A percentile compares a stretch with the other conserved stretches of the same genome.
These are phyloP conservation scores for Paracentrotus lividus DNA, from an alignment of 53 echinoderm and acorn worm species.

Conservation along the genomic window DNA sequence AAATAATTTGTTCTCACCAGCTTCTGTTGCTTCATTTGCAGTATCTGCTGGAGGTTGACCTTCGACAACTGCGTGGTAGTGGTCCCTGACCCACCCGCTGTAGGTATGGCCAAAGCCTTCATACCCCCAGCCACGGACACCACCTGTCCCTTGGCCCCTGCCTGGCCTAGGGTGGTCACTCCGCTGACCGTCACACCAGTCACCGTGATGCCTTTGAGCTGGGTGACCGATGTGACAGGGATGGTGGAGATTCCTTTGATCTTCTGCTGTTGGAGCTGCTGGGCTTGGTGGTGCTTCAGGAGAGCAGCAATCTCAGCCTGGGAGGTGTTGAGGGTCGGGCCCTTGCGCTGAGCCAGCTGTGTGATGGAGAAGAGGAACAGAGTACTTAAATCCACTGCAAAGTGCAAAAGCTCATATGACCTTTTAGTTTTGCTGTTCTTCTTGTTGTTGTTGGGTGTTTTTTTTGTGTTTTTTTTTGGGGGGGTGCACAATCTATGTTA, in stretches of 20 bases:
- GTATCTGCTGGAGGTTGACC: conserved; percentile 90
- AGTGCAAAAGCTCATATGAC: too few relatives aligned
- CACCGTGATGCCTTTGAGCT: conserved; percentile 78
- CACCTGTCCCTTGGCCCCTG: conserved; percentile 80
- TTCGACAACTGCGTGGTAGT: conserved; percentile 76
- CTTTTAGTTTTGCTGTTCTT: too few relatives aligned
- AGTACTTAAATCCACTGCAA: too few relatives aligned
- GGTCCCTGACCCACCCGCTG: conserved; percentile 64
- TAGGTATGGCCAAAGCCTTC: conserved; percentile 86
- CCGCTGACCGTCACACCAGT: conserved; percentile 85
- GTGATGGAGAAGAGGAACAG: neutral
- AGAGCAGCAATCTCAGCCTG: conserved; percentile 81
- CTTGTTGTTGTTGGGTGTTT: too few relatives aligned
- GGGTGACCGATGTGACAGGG: conserved; percentile 76
- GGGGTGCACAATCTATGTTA: too few relatives aligned
- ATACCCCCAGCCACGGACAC: conserved; percentile 76
- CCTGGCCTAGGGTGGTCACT: conserved; percentile 76
- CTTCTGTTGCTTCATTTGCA: conserved; percentile 91
- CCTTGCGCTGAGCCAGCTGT: conserved; percentile 77
- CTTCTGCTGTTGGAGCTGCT: conserved; percentile 79
- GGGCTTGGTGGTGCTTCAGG: conserved; percentile 78
- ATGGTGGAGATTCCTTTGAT: conserved; percentile 78
- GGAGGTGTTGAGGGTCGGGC: conserved; percentile 68
- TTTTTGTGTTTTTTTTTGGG: too few relatives aligned
- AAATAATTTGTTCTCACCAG: conserved; percentile 76